phyloP scores from a whole-genome alignment of 2,797 vertebrate species.

The Martes flavigula region DNA sequence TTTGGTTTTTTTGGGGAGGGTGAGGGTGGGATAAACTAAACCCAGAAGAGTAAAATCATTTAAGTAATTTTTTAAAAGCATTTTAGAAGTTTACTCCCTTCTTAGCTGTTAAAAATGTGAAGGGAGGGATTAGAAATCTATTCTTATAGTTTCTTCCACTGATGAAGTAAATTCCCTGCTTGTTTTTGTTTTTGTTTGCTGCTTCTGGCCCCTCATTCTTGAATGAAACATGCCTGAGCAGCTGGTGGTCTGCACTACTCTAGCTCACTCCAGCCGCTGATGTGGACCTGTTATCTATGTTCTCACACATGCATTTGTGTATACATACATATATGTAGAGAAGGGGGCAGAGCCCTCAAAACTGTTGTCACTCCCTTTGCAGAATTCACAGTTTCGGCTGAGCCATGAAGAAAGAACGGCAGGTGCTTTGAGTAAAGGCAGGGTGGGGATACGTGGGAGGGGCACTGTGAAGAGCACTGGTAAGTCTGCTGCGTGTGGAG shows the following conservation, averaged over 20 bases:
- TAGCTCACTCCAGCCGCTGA: not conserved
- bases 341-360: not conserved
- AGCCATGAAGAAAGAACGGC: not conserved
- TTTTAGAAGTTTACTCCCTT: not conserved
- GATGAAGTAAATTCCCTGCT: not conserved
- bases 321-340: not conserved
- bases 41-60: not conserved
- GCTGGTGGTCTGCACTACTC: not conserved
- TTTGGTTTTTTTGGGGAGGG: not conserved
- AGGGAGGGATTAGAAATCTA: not conserved
- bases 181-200: not conserved
- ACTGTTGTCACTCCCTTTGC: not conserved
- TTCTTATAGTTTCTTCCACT: not conserved
- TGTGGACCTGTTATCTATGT: too few species aligned
- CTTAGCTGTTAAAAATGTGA: not conserved
- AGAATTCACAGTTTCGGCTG: not conserved
- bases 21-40: not conserved
- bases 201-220: not conserved
- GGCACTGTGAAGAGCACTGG: not conserved
- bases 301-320: rapidly evolving
- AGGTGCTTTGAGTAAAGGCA: not conserved
- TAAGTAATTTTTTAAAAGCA: not conserved
- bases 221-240: not conserved
- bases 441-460: not conserved
- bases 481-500: not conserved